Evolutionary conservation across 2,113 vertebrate species (phyloP).

Genomic region (Perccottus glenii): DNA sequence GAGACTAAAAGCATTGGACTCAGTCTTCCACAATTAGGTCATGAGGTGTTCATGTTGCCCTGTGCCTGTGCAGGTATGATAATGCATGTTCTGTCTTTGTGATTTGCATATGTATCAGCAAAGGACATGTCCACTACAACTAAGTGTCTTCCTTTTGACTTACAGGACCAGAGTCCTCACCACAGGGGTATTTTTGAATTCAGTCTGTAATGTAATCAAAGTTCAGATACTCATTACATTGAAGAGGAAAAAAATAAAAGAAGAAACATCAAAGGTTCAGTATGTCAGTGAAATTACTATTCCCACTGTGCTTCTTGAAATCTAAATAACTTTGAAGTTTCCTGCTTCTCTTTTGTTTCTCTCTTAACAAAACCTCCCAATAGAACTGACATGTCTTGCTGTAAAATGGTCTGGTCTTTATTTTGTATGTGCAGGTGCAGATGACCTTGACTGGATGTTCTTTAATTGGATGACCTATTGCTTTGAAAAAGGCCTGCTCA

Average conservation of each 20-base stretch:
- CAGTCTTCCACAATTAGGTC: too few relatives aligned
- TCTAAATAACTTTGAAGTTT: slow-evolving; percentile 79
- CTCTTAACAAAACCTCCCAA: slow-evolving; percentile 50
- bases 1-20: too few relatives aligned
- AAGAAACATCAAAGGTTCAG: slow-evolving; percentile 74
- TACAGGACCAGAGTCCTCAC: slow-evolving; percentile 31
- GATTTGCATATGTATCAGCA: too few relatives aligned
- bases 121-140: slow-evolving; percentile 13
- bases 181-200: slow-evolving; percentile 40
- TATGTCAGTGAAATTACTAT: slow-evolving; percentile 66
- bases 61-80: not conserved
- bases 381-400: slow-evolving; percentile 47
- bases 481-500: slow-evolving; percentile 55
- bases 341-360: slow-evolving; percentile 62
- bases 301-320: slow-evolving; percentile 62
- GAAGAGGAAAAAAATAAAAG: slow-evolving; percentile 46
- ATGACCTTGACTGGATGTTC: slow-evolving; percentile 64
- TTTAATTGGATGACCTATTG: slow-evolving; percentile 69
- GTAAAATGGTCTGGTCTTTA: slow-evolving; percentile 51
- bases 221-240: slow-evolving; percentile 60
- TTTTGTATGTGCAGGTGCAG: slow-evolving; percentile 65
- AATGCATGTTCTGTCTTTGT: not conserved
- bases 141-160: slow-evolving; percentile 19
- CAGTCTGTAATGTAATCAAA: slow-evolving; percentile 26
- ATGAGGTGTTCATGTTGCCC: too few relatives aligned